A percentile compares a stretch with the other conserved stretches of the same genome.
These are phyloP conservation scores for Fregetta grallaria DNA, from an alignment of 2,113 vertebrate genomes.

Conservation along the genomic window DNA sequence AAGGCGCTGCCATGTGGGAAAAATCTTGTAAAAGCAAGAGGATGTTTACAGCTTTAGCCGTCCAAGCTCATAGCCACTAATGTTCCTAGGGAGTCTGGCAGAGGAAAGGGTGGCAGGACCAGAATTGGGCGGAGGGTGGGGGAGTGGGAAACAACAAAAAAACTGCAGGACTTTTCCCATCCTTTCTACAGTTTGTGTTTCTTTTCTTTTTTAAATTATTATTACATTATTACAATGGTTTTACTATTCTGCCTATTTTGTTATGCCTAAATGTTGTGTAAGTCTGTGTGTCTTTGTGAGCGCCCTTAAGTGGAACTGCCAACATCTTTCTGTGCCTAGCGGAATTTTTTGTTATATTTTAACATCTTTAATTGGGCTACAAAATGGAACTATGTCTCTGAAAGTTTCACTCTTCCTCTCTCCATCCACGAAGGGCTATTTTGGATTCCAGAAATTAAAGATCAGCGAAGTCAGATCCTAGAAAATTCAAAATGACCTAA, in stretches of 20 bases:
- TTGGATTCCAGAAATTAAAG: not conserved
- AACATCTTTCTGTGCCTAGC: not conserved
- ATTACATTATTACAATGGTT: not conserved
- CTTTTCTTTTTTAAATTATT: not conserved
- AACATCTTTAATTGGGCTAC: not conserved
- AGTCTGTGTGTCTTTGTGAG: not conserved
- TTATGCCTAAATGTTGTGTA: not conserved
- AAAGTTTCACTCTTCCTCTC: not conserved
- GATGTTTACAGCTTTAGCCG: not conserved
- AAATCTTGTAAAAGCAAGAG: not conserved
- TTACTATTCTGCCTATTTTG: not conserved
- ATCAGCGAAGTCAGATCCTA: not conserved
- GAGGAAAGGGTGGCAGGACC: not conserved
- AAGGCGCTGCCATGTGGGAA: not conserved
- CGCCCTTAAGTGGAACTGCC: not conserved
- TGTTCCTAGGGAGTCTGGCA: not conserved
- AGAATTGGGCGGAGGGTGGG: not conserved
- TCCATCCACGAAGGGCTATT: not conserved
- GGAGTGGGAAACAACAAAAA: not conserved
- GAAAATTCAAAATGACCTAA: not conserved
- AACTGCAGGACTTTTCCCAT: not conserved
- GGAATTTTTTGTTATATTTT: not conserved
- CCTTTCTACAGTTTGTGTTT: not conserved
- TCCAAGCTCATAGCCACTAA: not conserved
- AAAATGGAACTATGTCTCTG: not conserved